Base-by-base conservation (phyloP, 2,113 vertebrate species). In the Leucopsar rothschildi region DNA sequence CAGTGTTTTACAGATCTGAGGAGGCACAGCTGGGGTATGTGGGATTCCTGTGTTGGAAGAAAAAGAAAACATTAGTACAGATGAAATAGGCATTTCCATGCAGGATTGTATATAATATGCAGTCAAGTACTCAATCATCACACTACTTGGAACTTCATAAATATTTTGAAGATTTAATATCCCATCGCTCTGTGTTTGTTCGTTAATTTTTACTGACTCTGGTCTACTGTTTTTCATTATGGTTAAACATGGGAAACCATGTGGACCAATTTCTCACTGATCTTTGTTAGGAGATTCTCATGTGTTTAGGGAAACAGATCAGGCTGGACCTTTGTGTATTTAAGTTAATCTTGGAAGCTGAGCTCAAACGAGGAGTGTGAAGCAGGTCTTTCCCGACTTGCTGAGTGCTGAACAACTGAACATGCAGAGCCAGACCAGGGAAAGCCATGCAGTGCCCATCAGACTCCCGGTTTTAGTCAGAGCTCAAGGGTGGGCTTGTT, bases 11-110 rank as follows among this genome's bases (percentile, higher is more conserved):
- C 91, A 86, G 82, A 86, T 97, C 83, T 72, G 92, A 91, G 91
- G 71, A 93, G 96, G 94, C 96, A 92, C 98, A 98, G 97, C 97
- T 98, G 97, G 72, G 19, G 12, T 92, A 6, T 35, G 23, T 73
- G 59, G 70, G 84, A 86, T 96, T 75, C 97, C 98, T 98, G 94
- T 91, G 49, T 63, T 93, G 87, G 80, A 95, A 95, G 56, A 95
- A 82, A 97, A 96, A 75, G 64, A 91, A 56, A 97, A 71, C 29
- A 77, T 93, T 88, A 94, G 52, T 60, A 87, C 57, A 88, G 53
- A 91, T 90, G 50, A 68, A 90, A 90, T 21, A 44, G 52, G 14
- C 29, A 49, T 83, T 92, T 95, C 61, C 39, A 14, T 39, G 39
- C 39, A 90, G 50, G 17, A 16, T 80, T 79, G 16, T 70, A 47